phyloP scores from a whole-genome alignment of 2,113 vertebrate genomes.

The Atrichornis clamosus region DNA sequence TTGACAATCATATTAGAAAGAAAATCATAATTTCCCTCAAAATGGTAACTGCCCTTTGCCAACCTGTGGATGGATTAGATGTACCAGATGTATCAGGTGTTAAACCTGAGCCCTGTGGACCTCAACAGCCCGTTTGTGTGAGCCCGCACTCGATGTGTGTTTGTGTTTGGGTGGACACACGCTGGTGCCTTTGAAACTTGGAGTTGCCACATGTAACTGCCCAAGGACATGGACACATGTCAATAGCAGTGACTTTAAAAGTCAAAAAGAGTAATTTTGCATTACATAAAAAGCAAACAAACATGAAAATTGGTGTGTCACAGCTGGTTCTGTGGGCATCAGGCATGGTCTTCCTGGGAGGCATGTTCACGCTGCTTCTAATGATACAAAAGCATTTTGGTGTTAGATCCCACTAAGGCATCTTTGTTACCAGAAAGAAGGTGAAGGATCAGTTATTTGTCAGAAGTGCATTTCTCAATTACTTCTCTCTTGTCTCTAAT shows the following conservation, averaged over 20 bases:
- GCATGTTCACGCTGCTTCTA: not conserved
- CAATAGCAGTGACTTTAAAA: not conserved
- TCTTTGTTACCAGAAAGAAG: not conserved
- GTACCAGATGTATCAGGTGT: not conserved
- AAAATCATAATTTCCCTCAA: not conserved
- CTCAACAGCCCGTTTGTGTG: not conserved
- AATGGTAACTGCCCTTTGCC: not conserved
- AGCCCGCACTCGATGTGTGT: fast-evolving
- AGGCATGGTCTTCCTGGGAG: not conserved
- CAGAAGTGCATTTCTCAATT: not conserved
- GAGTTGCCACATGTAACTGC: not conserved
- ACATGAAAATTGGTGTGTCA: not conserved
- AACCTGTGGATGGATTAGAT: not conserved
- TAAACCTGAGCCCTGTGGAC: not conserved
- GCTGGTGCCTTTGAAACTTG: not conserved
- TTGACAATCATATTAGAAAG: not conserved
- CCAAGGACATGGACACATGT: not conserved
- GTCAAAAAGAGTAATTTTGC: not conserved
- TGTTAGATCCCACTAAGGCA: not conserved
- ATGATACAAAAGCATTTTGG: not conserved
- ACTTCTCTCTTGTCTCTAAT: not conserved
- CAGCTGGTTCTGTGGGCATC: not conserved
- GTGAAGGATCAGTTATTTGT: not conserved
- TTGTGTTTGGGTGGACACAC: not conserved
- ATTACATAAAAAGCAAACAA: not conserved